Evolutionary conservation across 2,888 invertebrate genomes (phyloP), one percentile per base, ranked within the genome.

Genomic region (Diaperis boleti): DNA sequence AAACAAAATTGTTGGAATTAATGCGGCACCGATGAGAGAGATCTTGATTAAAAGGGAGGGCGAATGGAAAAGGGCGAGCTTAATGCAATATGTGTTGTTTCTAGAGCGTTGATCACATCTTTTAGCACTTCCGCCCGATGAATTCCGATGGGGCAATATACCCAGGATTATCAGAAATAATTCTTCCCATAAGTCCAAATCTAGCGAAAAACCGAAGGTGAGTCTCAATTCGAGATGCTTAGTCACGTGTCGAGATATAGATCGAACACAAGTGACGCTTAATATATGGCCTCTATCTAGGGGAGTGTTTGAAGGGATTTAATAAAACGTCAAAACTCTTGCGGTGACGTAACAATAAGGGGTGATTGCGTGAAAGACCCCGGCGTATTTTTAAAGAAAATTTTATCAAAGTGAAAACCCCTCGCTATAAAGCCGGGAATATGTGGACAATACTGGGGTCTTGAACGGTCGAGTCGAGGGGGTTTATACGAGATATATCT

Each of bases 231-330:
- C 20, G 18, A 17, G 41, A 31, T 11, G 42, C 26, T 42, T n/a
- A 60, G 52, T 60, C 60, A 60, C 52, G 60, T 60, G 50, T 50
- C 49, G 47, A 56, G 35, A 39, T 41, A 49, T 59, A 50, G 59
- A 44, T 60, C 60, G 60, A 60, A 60, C 52, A 42, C 60, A 60
- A 60, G 50, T 60, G 60, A 52, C 60, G 60, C 52, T 49, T 60
- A 60, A 60, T 60, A 49, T 60, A 60, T 60, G 35, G 52, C 52
- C 49, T 22, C 35, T 18, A 59, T 59, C 52, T 14, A 33, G 31
- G 41, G 37, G 50, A 60, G 31, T 49, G 37, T 59, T 59, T 59
- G 59, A 39, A 59, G 49, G 59, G 52, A 52, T 60, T 60, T 60
- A 49, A 60, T 60, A 52, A 60, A 60, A 60, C 41, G 52, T 44